Conservation (phyloP, 2,113 vertebrate species). For the Entomyzon cyanotis region DNA sequence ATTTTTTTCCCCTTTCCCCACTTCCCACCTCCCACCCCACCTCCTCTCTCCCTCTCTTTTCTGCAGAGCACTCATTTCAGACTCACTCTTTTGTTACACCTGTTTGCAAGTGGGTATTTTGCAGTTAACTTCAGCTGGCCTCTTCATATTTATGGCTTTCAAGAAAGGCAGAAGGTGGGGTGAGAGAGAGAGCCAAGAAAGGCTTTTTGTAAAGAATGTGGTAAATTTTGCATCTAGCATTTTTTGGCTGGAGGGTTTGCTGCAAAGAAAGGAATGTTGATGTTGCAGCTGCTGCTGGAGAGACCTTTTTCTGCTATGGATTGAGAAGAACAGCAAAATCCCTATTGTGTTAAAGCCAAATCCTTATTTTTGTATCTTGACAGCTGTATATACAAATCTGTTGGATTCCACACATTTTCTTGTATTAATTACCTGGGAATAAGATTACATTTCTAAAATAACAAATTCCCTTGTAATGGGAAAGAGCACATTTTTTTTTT, state of each 20-base stretch:
- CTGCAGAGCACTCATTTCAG: background rate
- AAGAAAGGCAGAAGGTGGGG: background rate
- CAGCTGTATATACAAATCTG: background rate
- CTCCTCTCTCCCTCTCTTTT: background rate
- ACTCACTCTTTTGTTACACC: constrained; percentile 47
- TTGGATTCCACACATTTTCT: background rate
- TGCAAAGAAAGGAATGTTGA: constrained; percentile 25
- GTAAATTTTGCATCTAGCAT: constrained; percentile 6
- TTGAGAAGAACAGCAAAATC: background rate
- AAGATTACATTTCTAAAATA: background rate
- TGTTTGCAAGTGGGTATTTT: constrained; percentile 51
- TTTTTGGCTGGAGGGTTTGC: constrained; percentile 11
- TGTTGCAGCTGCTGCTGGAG: constrained; percentile 30
- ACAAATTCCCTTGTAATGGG: background rate
- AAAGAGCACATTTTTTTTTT: background rate
- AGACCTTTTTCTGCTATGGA: background rate
- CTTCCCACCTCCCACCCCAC: background rate
- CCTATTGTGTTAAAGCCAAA: background rate
- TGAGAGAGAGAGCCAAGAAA: background rate
- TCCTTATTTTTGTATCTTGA: background rate
- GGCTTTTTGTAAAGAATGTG: background rate
- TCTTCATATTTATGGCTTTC: constrained; percentile 36
- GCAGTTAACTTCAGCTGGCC: constrained; percentile 41
- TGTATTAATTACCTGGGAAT: background rate
- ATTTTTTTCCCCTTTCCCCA: background rate